These are phyloP conservation scores for Dendrocincla fuliginosa DNA, from an alignment of 2,797 vertebrate species.

Conservation along the genomic window DNA sequence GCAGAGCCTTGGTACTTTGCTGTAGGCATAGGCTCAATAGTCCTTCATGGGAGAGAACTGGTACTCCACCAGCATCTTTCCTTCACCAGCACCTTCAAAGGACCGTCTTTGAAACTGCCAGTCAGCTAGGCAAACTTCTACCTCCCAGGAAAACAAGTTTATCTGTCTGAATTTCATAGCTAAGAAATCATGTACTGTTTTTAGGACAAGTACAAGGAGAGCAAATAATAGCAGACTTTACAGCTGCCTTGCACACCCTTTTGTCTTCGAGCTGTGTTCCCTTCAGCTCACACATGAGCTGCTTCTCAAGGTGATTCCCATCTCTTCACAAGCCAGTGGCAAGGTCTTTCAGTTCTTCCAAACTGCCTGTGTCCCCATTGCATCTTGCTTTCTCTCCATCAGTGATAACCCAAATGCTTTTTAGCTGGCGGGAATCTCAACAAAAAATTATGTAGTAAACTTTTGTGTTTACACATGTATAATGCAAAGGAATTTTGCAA, in stretches of 20 bases:
- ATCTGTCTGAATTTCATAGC: background rate
- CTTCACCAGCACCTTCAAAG: background rate
- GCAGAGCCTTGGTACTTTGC: fast-evolving
- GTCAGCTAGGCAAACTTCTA: background rate
- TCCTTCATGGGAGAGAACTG: background rate
- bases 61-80: background rate
- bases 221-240: background rate
- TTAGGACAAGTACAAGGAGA: background rate
- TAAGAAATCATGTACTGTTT: background rate
- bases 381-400: background rate
- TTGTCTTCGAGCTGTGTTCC: background rate
- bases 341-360: background rate
- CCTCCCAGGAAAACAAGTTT: background rate
- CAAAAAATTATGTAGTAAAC: background rate
- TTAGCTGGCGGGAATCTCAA: background rate
- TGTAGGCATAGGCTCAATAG: fast-evolving
- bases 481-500: background rate
- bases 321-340: background rate
- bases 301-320: background rate
- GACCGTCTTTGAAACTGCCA: background rate
- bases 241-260: background rate
- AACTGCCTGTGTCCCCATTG: background rate
- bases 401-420: background rate
- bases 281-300: background rate
- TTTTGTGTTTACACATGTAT: background rate